A percentile compares a stretch with the other conserved stretches of the same genome.
Evolutionary conservation across 2,888 invertebrate species (phyloP).

Genomic region (Belgica antarctica): DNA sequence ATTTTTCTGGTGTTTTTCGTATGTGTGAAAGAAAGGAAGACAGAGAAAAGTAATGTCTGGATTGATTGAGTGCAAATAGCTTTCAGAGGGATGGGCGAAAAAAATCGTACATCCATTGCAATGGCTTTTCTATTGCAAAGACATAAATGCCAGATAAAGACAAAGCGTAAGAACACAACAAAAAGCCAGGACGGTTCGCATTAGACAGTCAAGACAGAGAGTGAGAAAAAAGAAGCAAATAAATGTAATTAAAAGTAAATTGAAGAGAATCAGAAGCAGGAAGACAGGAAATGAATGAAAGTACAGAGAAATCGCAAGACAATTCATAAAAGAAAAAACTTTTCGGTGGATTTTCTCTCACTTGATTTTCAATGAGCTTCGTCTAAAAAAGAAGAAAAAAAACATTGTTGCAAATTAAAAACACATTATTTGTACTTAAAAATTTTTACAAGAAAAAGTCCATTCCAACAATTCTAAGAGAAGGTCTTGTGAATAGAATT

Average conservation of each 20-base stretch:
- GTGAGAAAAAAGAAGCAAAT: not conserved
- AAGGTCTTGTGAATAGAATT: too few species aligned
- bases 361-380: conserved; percentile 43
- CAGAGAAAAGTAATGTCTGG: conserved; percentile 14
- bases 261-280: conserved; percentile 4
- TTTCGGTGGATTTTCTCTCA: conserved; percentile 37
- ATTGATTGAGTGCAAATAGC: conserved; percentile 34
- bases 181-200: not conserved
- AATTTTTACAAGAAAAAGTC: not conserved
- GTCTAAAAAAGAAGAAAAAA: conserved; percentile 41
- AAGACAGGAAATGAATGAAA: not conserved
- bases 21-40: not conserved
- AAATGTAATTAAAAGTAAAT: conserved; percentile 27
- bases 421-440: conserved; percentile 25
- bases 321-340: not conserved
- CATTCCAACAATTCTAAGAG: not conserved
- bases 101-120: not conserved
- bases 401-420: conserved; percentile 41
- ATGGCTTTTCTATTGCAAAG: not conserved
- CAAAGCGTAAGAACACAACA: not conserved
- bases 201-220: not conserved
- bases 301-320: not conserved
- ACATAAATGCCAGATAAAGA: not conserved
- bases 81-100: not conserved
- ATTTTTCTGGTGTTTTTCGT: not conserved